phyloP scores from a whole-genome alignment of 2,888 invertebrate species.

The Griposia aprilina region DNA sequence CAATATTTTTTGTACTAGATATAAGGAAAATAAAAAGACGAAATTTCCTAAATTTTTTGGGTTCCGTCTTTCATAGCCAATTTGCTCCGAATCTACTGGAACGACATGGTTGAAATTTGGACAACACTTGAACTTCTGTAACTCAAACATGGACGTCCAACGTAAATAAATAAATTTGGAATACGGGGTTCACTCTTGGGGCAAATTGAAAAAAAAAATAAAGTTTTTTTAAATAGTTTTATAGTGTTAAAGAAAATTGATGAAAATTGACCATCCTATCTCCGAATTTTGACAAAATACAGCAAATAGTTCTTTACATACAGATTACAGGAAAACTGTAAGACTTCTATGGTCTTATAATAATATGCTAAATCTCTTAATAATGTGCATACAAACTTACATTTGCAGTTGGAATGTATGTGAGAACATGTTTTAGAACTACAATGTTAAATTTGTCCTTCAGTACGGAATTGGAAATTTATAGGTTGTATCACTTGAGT shows the following conservation, averaged over 20 bases:
- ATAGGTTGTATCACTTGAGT: not conserved
- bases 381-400: not conserved
- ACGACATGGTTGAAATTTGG: not conserved
- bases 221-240: too few relatives aligned
- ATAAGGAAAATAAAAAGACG: not conserved
- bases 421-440: too few relatives aligned
- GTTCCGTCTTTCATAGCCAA: not conserved
- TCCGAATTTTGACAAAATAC: too few relatives aligned
- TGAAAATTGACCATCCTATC: too few relatives aligned
- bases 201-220: too few relatives aligned
- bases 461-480: not conserved
- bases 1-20: not conserved
- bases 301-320: too few relatives aligned
- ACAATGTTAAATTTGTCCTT: not conserved
- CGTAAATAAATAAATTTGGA: too few relatives aligned
- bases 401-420: not conserved
- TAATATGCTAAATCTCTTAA: too few relatives aligned
- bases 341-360: too few relatives aligned
- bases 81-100: not conserved
- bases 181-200: too few relatives aligned
- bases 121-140: not conserved
- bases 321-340: too few relatives aligned
- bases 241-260: too few relatives aligned
- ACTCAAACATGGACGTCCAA: not conserved
- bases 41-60: not conserved